Conservation (phyloP, 2,113 vertebrate species). For the Callithrix jacchus region DNA sequence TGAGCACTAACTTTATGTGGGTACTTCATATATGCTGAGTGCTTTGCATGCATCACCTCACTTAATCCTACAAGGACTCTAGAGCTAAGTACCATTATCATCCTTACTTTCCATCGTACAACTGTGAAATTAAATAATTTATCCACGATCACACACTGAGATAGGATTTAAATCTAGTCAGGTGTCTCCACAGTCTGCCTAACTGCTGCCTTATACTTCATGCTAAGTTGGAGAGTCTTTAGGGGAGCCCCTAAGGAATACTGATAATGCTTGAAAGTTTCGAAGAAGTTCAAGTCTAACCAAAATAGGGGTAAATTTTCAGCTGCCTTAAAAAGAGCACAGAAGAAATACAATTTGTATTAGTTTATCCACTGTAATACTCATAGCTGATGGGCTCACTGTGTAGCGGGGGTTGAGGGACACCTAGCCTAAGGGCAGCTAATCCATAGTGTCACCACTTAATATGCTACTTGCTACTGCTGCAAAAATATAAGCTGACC, state of each 20-base stretch:
- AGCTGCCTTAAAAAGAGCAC: background rate
- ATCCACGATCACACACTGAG: background rate
- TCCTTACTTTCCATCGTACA: background rate
- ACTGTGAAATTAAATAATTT: background rate
- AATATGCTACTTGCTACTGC: background rate
- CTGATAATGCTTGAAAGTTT: background rate
- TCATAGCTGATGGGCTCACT: background rate
- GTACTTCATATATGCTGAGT: background rate
- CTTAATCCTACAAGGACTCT: background rate
- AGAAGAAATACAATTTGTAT: background rate
- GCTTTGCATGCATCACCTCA: background rate
- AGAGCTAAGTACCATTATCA: background rate
- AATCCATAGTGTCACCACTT: background rate
- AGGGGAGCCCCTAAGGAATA: background rate
- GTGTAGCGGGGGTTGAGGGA: no score
- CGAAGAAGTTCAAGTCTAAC: background rate
- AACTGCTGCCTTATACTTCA: background rate
- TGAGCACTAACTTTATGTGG: background rate
- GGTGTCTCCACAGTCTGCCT: background rate
- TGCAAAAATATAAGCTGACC: background rate
- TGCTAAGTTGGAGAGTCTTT: background rate
- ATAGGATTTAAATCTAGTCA: background rate
- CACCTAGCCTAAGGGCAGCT: background rate
- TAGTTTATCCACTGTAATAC: background rate
- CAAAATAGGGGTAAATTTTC: background rate